Percentiles rank a stretch among this genome's conserved stretches.
Conservation (phyloP, 1,140 invertebrate species). For the Armadillidium nasatum region DNA sequence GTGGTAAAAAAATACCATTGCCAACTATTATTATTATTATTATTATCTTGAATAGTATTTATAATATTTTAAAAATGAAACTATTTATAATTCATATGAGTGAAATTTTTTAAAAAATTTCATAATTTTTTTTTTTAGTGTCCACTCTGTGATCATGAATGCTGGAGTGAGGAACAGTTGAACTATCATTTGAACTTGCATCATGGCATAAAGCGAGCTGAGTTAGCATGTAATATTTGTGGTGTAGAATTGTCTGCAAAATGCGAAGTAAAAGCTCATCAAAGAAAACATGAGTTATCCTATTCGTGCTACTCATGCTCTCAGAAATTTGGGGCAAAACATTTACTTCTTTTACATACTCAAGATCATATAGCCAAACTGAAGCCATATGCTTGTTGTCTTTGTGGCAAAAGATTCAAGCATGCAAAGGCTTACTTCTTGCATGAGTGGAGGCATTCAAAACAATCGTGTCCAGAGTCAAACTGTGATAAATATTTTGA, state of each 20-base stretch:
- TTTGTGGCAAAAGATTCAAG: constrained; percentile 1
- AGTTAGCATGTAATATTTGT: not conserved
- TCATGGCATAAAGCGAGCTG: not conserved
- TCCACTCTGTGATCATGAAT: not conserved
- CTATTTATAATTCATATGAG: no score
- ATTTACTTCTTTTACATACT: not conserved
- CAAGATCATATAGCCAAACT: not conserved
- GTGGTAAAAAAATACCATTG: no score
- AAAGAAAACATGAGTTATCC: not conserved
- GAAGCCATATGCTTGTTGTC: not conserved
- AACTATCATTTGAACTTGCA: not conserved
- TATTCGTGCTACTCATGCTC: not conserved
- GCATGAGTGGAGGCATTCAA: not conserved
- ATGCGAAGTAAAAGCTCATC: not conserved
- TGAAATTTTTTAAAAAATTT: no score
- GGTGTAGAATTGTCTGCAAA: not conserved
- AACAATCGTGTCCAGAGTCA: not conserved
- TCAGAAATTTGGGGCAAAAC: constrained; percentile 4
- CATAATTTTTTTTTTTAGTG: not conserved
- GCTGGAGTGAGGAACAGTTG: not conserved
- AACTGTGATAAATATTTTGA: not conserved
- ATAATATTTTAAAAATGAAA: no score
- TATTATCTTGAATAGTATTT: no score
- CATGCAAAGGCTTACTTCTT: not conserved
- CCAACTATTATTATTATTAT: no score